Conservation (phyloP, 2,113 vertebrate genomes). For the Polypterus senegalus region DNA sequence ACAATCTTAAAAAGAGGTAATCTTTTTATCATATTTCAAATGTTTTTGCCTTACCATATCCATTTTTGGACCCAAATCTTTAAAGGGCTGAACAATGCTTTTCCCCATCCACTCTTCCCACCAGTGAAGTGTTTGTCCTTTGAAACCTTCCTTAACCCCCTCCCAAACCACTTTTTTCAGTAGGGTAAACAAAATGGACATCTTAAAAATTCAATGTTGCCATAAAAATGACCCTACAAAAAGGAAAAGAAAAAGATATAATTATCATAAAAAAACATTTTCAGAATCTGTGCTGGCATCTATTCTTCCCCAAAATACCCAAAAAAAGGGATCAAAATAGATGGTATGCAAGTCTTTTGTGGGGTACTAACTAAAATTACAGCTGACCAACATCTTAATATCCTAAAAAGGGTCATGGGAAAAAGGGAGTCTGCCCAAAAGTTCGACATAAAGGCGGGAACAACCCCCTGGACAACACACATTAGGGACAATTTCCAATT, state of each 20-base stretch:
- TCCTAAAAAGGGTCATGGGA: too few relatives aligned
- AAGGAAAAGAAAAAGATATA: conserved; percentile 7
- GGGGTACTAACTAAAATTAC: too few relatives aligned
- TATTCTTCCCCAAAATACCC: background rate
- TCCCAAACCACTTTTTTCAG: conserved; percentile 33
- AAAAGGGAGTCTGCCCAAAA: too few relatives aligned
- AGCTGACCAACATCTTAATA: too few relatives aligned
- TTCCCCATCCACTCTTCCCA: conserved; percentile 50
- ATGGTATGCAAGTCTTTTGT: background rate
- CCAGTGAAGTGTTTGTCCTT: conserved; percentile 42
- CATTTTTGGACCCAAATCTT: conserved; percentile 41
- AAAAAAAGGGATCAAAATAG: background rate
- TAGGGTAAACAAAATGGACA: conserved; percentile 38
- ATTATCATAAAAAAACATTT: background rate
- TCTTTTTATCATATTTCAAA: too few relatives aligned
- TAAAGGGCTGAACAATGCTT: conserved; percentile 46
- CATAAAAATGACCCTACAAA: conserved; percentile 39
- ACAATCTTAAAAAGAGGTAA: too few relatives aligned
- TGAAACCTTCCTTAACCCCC: too few relatives aligned
- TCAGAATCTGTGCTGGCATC: too few relatives aligned
- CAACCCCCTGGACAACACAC: too few relatives aligned
- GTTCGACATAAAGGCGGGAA: too few relatives aligned
- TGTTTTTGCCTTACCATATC: conserved; percentile 36
- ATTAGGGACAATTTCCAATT: too few relatives aligned
- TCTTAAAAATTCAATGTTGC: conserved; percentile 42